Conservation (phyloP, 2,888 invertebrate species). For the Zaprionus obscuricornis region DNA sequence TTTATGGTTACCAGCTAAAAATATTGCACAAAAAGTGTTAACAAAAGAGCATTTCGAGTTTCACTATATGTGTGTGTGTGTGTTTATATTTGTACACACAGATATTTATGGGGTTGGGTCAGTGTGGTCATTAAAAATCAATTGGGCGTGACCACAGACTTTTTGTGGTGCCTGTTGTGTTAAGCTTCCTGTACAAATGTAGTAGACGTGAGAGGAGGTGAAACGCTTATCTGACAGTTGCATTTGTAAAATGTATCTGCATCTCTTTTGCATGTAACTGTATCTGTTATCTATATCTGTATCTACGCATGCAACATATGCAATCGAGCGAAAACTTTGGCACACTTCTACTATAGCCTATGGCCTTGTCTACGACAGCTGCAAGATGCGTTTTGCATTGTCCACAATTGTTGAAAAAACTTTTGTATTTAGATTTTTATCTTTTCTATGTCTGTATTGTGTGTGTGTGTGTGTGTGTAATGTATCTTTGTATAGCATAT, state of each 20-base stretch:
- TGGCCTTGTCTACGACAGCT: conserved; percentile 32
- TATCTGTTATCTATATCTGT: conserved; percentile 7
- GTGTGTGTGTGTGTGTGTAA: not conserved
- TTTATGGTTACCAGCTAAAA: conserved; percentile 55
- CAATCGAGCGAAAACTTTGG: conserved; percentile 53
- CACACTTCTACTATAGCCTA: conserved; percentile 32
- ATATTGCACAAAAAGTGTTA: conserved; percentile 39
- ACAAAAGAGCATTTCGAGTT: conserved; percentile 42
- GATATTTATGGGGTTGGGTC: conserved; percentile 53
- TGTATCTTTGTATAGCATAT: too few relatives aligned
- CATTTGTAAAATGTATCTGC: conserved; percentile 35
- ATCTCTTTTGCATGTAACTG: conserved; percentile 2
- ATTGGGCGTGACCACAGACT: conserved; percentile 57
- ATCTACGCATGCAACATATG: conserved; percentile 33
- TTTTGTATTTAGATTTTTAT: not conserved
- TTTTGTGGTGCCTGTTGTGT: conserved; percentile 1
- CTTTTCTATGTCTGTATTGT: not conserved
- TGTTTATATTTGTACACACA: too few relatives aligned
- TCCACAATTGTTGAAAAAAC: too few relatives aligned
- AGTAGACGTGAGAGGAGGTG: too few relatives aligned
- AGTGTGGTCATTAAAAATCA: conserved; percentile 72
- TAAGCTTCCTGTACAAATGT: conserved; percentile 12
- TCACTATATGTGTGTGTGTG: conserved; percentile 2
- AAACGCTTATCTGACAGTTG: conserved; percentile 34
- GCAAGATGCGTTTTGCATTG: conserved; percentile 17